A percentile compares a stretch with the other conserved stretches of the same genome.
Conservation (phyloP, 2,113 vertebrate species). For the Xyrauchen texanus region DNA sequence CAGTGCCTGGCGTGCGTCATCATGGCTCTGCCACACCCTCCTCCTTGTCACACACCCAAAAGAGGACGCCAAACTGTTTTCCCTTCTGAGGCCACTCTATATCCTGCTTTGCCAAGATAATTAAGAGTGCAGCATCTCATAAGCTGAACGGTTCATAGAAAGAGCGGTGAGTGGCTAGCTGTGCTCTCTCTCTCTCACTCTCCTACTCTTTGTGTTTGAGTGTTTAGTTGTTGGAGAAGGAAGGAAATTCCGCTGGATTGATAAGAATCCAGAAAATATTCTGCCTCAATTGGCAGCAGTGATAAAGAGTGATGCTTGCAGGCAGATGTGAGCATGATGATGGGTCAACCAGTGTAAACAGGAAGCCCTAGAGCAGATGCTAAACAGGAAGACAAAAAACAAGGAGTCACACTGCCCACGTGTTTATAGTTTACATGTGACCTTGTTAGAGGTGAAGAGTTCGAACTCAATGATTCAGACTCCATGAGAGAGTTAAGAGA, state of each 20-base stretch:
- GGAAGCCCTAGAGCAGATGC: background rate
- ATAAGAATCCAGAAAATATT: conserved; percentile 54
- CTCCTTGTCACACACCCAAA: background rate
- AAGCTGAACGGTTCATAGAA: conserved; percentile 10
- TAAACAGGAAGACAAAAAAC: conserved; percentile 18
- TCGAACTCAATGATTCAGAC: background rate
- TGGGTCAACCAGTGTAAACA: background rate
- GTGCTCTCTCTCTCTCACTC: conserved; percentile 4
- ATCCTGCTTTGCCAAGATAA: conserved; percentile 27
- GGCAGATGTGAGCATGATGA: background rate
- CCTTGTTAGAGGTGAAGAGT: no score
- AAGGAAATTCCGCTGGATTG: conserved; percentile 52
- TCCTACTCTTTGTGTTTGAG: conserved; percentile 22
- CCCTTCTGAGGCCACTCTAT: conserved; percentile 5
- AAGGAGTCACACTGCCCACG: no score
- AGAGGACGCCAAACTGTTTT: conserved; percentile 11
- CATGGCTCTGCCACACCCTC: no score
- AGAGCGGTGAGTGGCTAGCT: background rate
- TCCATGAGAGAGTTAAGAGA: no score
- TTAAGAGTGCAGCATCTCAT: no score
- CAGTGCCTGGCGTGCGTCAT: no score
- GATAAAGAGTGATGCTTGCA: conserved; percentile 25
- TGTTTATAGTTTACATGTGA: conserved; percentile 9
- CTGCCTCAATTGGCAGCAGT: conserved; percentile 31
- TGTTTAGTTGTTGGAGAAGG: conserved; percentile 35